Evolutionary conservation across 2,888 invertebrate genomes (phyloP), one percentile per base, ranked within the genome.

Genomic region (Euproctis similis): DNA sequence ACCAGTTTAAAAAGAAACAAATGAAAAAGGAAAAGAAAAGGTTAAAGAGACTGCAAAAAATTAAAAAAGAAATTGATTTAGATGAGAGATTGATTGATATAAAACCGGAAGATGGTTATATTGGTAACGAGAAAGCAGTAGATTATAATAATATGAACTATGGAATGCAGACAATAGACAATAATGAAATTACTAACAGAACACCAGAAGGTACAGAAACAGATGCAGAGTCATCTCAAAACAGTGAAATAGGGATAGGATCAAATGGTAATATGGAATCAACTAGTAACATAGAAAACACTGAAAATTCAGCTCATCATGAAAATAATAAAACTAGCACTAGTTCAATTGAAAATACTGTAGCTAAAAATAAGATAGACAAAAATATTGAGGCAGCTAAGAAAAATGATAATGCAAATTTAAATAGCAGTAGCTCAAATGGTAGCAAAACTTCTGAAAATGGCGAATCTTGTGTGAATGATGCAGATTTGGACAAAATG

Each of bases 81-180:
- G 67, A 67, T 0, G n/a, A n/a, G n/a, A n/a, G n/a, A n/a, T n/a
- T n/a, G n/a, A 19, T 76, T 1, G 82, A 82, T 30, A 77, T 80
- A 0, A 81, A 81, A 36, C 80, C 81, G 0, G 81, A 81, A 48
- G 81, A 80, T 0, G 81, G 81, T 0, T 81, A 76, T 18, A 81
- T 81, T 14, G 81, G 81, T 4, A 69, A 53, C 1, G 73, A 73
- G 14, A 71, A 56, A 30, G 66, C 72, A 0, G 17, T 46, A 0
- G 67, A 76, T 6, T 61, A 55, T 31, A 34, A 42, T 1, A 36
- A 32, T 26, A 21, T 4, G 4, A 34, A 40, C 8, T 17, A 9
- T 3, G 28, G 12, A 3, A 27, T n/a, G n/a, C n/a, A n/a, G n/a
- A n/a, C n/a, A n/a, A n/a, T n/a, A n/a, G n/a, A n/a, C n/a, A n/a